A percentile compares a stretch with the other conserved stretches of the same genome.
phyloP scores from a whole-genome alignment of 2,888 invertebrate species.

The Drosophila sordidapex region DNA sequence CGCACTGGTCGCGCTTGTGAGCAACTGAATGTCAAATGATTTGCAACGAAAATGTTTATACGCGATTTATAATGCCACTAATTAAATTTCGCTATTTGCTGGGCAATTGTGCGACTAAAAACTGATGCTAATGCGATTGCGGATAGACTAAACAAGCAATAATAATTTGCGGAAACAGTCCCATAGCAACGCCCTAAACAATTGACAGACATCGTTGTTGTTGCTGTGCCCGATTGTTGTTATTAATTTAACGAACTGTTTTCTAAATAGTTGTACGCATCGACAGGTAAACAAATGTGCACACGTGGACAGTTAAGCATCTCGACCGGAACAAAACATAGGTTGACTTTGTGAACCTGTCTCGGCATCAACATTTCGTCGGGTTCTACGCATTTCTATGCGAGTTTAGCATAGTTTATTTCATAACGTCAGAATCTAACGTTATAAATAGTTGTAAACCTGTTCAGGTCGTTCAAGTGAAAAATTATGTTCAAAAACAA shows the following conservation, averaged over 20 bases:
- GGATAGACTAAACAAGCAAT: constrained; percentile 51
- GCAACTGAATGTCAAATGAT: constrained; percentile 74
- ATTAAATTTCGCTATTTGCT: constrained; percentile 69
- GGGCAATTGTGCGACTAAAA: constrained; percentile 51
- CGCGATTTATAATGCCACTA: constrained; percentile 75
- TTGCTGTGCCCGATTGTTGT: constrained; percentile 42
- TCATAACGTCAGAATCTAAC: constrained; percentile 11
- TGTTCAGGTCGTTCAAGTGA: constrained; percentile 37
- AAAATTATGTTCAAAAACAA: constrained; percentile 26
- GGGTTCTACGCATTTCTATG: constrained; percentile 21
- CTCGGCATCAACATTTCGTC: constrained; percentile 16
- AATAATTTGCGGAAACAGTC: constrained; percentile 75
- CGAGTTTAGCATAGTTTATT: constrained; percentile 19
- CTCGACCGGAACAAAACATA: constrained; percentile 38
- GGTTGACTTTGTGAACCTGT: constrained; percentile 40
- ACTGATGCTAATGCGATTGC: constrained; percentile 69
- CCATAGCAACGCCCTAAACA: constrained; percentile 65
- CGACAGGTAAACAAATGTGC: constrained; percentile 35
- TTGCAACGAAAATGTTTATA: constrained; percentile 69
- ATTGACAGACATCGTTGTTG: constrained; percentile 50
- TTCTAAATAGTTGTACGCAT: constrained; percentile 32
- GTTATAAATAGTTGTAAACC: constrained; percentile 30
- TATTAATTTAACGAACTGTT: constrained; percentile 56
- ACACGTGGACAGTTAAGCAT: not conserved
- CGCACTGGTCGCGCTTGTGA: constrained; percentile 42